A percentile compares a stretch with the other conserved stretches of the same genome.
Evolutionary conservation across 2,113 vertebrate genomes (phyloP).

Genomic region (Lampris incognitus): DNA sequence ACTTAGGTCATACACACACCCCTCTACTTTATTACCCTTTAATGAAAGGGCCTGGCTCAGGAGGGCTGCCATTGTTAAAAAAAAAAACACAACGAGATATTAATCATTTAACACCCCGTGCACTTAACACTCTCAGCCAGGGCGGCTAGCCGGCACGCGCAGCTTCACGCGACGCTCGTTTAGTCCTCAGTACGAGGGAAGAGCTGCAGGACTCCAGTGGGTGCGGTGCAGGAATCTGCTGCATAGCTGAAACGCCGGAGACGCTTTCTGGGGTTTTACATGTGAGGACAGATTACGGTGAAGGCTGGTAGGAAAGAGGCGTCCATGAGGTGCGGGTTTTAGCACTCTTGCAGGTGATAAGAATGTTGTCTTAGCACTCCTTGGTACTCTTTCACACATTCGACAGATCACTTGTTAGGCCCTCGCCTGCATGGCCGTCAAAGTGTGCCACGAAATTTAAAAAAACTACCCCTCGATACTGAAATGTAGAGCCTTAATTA

Average conservation of each 20-base stretch:
- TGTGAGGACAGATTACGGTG: conserved; percentile 18
- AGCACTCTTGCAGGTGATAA: conserved; percentile 27
- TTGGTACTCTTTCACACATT: conserved; percentile 63
- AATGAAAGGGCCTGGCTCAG: not conserved
- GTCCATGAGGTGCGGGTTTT: conserved; percentile 66
- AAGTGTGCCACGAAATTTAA: not conserved
- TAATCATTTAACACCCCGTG: not conserved
- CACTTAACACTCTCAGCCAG: not conserved
- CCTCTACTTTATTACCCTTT: not conserved
- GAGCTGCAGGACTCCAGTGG: not conserved
- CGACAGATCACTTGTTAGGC: conserved; percentile 51
- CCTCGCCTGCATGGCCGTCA: conserved; percentile 1
- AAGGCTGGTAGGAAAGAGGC: conserved; percentile 12
- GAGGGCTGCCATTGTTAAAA: not conserved
- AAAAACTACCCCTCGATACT: not conserved
- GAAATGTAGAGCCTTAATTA: no score
- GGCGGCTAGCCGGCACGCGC: not conserved
- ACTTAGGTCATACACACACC: not conserved
- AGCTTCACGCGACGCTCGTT: not conserved
- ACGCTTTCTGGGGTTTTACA: not conserved
- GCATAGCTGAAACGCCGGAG: no score
- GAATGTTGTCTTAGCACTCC: conserved; percentile 17
- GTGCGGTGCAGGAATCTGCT: not conserved
- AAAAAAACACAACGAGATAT: not conserved
- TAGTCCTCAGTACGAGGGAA: not conserved